A percentile compares a stretch with the other conserved stretches of the same genome.
phyloP scores from a whole-genome alignment of 2,797 vertebrate species.

The Alca torda region DNA sequence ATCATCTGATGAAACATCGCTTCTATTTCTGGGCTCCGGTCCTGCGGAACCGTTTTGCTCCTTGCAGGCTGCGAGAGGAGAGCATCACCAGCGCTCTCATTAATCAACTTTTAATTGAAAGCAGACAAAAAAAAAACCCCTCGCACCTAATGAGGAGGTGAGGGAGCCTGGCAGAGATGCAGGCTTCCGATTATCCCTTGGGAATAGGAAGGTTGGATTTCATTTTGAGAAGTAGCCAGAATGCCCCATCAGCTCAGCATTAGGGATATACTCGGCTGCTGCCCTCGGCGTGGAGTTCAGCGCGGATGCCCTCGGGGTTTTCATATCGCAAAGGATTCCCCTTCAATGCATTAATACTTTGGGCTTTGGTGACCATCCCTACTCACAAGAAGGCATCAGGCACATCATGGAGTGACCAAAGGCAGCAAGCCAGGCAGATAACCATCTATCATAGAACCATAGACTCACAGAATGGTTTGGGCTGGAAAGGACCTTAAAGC shows the following conservation, averaged over 20 bases:
- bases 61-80: not conserved
- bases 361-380: not conserved
- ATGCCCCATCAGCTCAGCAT: not conserved
- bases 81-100: not conserved
- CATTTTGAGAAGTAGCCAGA: not conserved
- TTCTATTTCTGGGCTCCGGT: not conserved
- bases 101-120: not conserved
- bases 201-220: not conserved
- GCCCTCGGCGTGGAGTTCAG: rapidly evolving
- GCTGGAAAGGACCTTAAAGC: not conserved
- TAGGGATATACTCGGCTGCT: not conserved
- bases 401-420: not conserved
- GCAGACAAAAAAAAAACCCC: not conserved
- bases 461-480: not conserved
- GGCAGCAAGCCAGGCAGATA: not conserved
- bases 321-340: rapidly evolving
- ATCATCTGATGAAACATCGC: not conserved
- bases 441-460: not conserved
- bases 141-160: not conserved
- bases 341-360: not conserved
- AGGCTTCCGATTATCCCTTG: rapidly evolving
- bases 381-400: not conserved
- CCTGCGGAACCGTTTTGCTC: not conserved
- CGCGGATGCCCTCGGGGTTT: rapidly evolving
- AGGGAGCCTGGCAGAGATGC: not conserved